phyloP scores from a whole-genome alignment of 2,888 invertebrate genomes.

The Siphlonurus alternatus region DNA sequence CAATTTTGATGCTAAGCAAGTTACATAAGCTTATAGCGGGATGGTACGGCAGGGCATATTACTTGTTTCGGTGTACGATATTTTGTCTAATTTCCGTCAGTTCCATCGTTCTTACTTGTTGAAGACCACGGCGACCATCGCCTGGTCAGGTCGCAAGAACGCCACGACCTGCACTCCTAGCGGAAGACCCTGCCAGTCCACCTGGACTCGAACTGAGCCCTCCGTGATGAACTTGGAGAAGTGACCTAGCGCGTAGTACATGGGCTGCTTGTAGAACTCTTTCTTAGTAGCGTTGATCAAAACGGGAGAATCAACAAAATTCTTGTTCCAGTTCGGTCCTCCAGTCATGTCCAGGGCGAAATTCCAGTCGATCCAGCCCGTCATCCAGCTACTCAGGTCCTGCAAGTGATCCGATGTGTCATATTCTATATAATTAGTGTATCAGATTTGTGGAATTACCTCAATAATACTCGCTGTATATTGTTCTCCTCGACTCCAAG shows the following conservation, averaged over 20 bases:
- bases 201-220: slow-evolving; percentile 32
- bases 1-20: too few species aligned
- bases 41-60: too few species aligned
- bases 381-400: slow-evolving; percentile 55
- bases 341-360: slow-evolving; percentile 52
- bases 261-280: slow-evolving; percentile 79
- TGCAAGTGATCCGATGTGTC: too few species aligned
- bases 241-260: slow-evolving; percentile 61
- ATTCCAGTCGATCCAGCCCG: slow-evolving; percentile 88
- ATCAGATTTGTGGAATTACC: too few species aligned
- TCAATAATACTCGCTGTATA: slow-evolving; percentile 49
- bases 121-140: slow-evolving; percentile 32
- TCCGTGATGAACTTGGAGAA: slow-evolving; percentile 46
- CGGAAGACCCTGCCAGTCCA: slow-evolving; percentile 16
- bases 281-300: slow-evolving; percentile 38
- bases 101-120: slow-evolving; percentile 30
- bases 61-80: too few species aligned
- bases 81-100: too few species aligned
- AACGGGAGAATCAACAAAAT: slow-evolving; percentile 68
- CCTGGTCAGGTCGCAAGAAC: slow-evolving; percentile 34
- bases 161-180: slow-evolving; percentile 28
- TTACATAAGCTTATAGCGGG: too few species aligned
- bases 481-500: slow-evolving; percentile 52
- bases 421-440: too few species aligned
- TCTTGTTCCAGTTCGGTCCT: slow-evolving; percentile 65